Evolutionary conservation across 2,113 vertebrate species (phyloP).

Genomic region (Cervus canadensis): DNA sequence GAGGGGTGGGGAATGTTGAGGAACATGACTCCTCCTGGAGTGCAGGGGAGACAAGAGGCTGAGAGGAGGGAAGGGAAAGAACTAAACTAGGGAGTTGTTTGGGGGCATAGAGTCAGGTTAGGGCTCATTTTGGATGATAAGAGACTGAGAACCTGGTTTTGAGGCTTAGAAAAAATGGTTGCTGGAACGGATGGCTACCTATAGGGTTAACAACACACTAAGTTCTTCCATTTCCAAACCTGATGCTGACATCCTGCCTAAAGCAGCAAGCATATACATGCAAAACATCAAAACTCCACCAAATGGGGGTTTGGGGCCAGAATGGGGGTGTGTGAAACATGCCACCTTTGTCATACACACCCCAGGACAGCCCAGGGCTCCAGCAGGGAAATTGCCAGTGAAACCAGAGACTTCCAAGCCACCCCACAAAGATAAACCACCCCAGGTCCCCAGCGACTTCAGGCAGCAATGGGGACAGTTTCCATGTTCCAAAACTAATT

Average conservation of each 20-base stretch:
- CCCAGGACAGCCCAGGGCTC: background rate
- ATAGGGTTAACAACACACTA: conserved; percentile 35
- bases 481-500: conserved; percentile 65
- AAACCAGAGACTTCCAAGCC: conserved; percentile 47
- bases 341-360: background rate
- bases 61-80: background rate
- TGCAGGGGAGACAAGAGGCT: background rate
- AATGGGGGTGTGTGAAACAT: background rate
- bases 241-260: conserved; percentile 4
- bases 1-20: background rate
- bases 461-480: conserved; percentile 51
- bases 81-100: background rate
- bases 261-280: background rate
- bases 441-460: conserved; percentile 14
- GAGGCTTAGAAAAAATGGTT: background rate
- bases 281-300: background rate
- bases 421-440: conserved; percentile 50
- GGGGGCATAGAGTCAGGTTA: background rate
- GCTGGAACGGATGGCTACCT: background rate
- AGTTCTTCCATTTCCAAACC: background rate
- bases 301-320: background rate
- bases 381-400: conserved; percentile 41
- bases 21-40: background rate
- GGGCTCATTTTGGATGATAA: background rate
- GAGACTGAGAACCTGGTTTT: background rate